Base-by-base conservation (phyloP, 2,113 vertebrate species). In the Spilogale gracilis region DNA sequence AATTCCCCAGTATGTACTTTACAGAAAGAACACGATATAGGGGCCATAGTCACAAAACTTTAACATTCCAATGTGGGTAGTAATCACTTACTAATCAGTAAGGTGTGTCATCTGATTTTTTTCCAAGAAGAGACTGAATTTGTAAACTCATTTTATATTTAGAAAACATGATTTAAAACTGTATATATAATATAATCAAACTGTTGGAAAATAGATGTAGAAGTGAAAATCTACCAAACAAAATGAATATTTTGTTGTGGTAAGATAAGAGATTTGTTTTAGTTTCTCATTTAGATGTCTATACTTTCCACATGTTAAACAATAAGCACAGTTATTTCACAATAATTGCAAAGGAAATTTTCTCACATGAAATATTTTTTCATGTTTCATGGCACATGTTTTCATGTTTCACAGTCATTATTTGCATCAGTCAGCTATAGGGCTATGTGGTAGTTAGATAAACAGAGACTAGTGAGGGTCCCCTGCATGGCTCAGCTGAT, bases 201-300 rank as follows among this genome's bases (percentile, higher is more conserved):
- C n/a, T 50, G 11, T 45, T 79, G 61, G 18, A 56, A 81, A 93
- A 85, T 16, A 67, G 8, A 56, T 6, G 21, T 10, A 32, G 12
- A 91, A 65, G 54, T 48, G 17, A 96, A 97, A 60, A 50, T 43
- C 52, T 85, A 48, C 38, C n/a, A 96, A 87, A 76, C 74, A n/a
- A 82, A 86, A 54, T 61, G 1, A 79, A 52, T 67, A 84, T 83
- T 76, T 88, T 27, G 14, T 56, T 3, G 13, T 88, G 8, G 6
- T 82, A 60, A 95, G 65, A 69, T 48, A 91, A 84, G 71, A 73
- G 4, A 32, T 90, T 86, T 32, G 27, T 84, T 92, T 91, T 82
- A 38, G 25, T 61, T 45, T 93, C 27, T 78, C 16, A 94, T 43
- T 67, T 76, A 54, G 32, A 54, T 76, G 7, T 7, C 48, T 58